These are phyloP conservation scores for Muscicapa comitata DNA, from an alignment of 2,797 vertebrate genomes.

Conservation along the genomic window DNA sequence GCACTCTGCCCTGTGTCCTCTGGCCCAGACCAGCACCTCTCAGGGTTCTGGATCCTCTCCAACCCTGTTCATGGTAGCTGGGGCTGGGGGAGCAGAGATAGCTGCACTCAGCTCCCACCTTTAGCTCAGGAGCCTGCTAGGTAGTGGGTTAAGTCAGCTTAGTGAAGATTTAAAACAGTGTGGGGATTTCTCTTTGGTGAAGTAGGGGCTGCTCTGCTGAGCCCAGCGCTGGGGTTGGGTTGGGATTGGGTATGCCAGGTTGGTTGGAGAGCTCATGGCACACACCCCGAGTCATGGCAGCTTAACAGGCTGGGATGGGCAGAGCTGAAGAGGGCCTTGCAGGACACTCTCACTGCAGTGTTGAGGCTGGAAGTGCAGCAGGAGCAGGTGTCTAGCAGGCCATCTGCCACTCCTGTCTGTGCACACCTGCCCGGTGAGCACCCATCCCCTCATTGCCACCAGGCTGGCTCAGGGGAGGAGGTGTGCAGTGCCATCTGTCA, in stretches of 20 bases:
- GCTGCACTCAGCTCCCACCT: not conserved
- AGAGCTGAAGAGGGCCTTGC: not conserved
- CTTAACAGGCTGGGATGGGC: not conserved
- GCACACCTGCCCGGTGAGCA: not conserved
- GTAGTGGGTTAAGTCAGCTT: not conserved
- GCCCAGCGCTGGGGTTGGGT: fast-evolving
- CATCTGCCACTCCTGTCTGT: not conserved
- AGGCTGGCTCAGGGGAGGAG: not conserved
- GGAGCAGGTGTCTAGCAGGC: not conserved
- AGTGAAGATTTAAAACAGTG: not conserved
- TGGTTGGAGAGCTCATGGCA: not conserved
- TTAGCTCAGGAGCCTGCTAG: not conserved
- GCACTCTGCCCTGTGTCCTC: not conserved
- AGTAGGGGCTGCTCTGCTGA: not conserved
- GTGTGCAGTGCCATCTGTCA: not conserved
- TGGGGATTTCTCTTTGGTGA: not conserved
- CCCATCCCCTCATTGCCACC: too few relatives aligned
- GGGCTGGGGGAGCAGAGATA: not conserved
- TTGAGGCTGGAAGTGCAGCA: not conserved
- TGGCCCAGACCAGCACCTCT: not conserved
- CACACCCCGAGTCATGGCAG: not conserved
- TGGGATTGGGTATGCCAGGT: not conserved
- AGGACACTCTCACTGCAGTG: fast-evolving
- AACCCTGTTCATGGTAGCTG: not conserved
- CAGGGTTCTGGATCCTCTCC: not conserved